These are phyloP conservation scores for Narcine bancroftii DNA, from an alignment of 2,113 vertebrate species.

Conservation along the genomic window DNA sequence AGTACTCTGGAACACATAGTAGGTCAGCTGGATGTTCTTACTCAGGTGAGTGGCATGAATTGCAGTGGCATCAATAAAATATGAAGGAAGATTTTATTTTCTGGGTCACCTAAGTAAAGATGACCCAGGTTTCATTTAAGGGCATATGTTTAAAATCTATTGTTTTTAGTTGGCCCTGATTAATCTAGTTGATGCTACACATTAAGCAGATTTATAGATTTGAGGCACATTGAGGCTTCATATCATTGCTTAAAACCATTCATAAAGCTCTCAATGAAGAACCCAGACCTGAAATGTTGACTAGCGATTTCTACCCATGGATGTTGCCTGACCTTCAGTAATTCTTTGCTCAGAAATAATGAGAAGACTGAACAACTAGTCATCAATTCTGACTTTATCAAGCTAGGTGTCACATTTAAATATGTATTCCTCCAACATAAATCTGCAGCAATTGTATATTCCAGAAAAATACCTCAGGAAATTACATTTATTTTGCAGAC, in stretches of 20 bases:
- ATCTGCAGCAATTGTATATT: no score
- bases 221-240: not conserved
- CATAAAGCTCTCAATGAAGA: not conserved
- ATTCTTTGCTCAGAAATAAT: not conserved
- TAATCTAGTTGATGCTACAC: not conserved
- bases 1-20: constrained; percentile 85
- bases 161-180: not conserved
- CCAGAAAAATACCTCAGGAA: not conserved
- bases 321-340: no score
- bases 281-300: no score
- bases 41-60: constrained; percentile 66
- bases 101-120: not conserved
- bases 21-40: constrained; percentile 82
- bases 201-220: not conserved
- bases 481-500: not conserved
- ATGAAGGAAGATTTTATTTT: not conserved
- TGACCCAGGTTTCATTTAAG: not conserved
- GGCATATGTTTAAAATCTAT: not conserved
- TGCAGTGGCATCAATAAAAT: not conserved
- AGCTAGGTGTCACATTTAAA: not conserved
- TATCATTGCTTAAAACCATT: not conserved
- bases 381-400: not conserved
- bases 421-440: not conserved
- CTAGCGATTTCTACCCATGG: no score
- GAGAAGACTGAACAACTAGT: not conserved